phyloP scores from a whole-genome alignment of 2,113 vertebrate genomes.

The Meleagris gallopavo region DNA sequence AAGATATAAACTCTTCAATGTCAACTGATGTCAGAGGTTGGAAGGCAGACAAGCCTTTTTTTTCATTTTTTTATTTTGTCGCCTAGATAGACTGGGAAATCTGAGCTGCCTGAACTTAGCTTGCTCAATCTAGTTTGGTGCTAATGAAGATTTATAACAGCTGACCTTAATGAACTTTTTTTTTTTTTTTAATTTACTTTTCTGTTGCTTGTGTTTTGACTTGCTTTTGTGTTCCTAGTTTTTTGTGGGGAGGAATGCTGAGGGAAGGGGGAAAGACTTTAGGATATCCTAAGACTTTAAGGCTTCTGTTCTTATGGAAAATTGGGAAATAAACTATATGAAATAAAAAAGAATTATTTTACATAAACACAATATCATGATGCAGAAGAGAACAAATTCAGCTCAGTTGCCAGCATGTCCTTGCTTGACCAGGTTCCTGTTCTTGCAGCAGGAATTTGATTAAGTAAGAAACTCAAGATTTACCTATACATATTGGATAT shows the following conservation, averaged over 20 bases:
- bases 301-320: not conserved
- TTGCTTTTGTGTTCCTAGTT: not conserved
- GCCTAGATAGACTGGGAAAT: not conserved
- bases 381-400: not conserved
- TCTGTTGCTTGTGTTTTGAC: not conserved
- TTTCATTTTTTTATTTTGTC: not conserved
- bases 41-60: not conserved
- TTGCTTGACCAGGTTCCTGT: not conserved
- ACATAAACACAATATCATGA: not conserved
- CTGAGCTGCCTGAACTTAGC: not conserved
- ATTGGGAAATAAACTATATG: not conserved
- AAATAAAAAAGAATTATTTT: not conserved
- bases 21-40: not conserved
- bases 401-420: not conserved
- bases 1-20: not conserved
- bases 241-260: not conserved
- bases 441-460: not conserved
- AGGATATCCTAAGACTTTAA: not conserved
- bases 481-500: not conserved
- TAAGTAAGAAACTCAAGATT: not conserved
- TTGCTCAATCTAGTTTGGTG: not conserved
- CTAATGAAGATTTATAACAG: not conserved
- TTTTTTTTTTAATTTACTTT: not conserved
- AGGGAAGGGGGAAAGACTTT: not conserved
- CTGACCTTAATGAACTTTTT: rapidly evolving